A percentile compares a stretch with the other conserved stretches of the same genome.
phyloP scores from a whole-genome alignment of 2,888 invertebrate species.

The Lasioglossum morio region DNA sequence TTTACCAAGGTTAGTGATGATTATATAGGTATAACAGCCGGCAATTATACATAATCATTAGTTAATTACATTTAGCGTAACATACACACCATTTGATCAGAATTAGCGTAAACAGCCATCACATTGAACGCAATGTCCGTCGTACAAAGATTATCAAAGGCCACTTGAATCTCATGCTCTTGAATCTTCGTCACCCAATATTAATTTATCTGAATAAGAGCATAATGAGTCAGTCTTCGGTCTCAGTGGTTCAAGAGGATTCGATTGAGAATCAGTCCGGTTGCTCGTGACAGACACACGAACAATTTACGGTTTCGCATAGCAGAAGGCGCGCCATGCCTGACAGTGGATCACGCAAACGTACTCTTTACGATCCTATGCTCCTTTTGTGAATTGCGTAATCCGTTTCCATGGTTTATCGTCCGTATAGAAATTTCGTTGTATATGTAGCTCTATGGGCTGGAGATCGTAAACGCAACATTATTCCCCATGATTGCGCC shows the following conservation, averaged over 20 bases:
- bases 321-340: neutral
- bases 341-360: slow-evolving; percentile 9
- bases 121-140: too few species aligned
- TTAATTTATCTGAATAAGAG: neutral
- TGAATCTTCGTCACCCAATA: neutral
- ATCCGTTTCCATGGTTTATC: slow-evolving; percentile 20
- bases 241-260: neutral
- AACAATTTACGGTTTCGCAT: neutral
- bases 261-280: neutral
- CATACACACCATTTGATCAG: too few species aligned
- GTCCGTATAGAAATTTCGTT: slow-evolving; percentile 25
- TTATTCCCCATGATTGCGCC: neutral
- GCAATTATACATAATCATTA: too few species aligned
- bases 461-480: slow-evolving; percentile 11
- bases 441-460: neutral
- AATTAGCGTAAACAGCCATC: too few species aligned
- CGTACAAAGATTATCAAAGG: too few species aligned
- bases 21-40: too few species aligned
- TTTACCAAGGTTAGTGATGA: too few species aligned
- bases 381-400: slow-evolving; percentile 33
- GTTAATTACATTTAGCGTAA: too few species aligned
- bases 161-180: neutral
- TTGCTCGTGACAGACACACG: neutral
- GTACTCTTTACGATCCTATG: slow-evolving; percentile 18
- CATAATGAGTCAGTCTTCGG: neutral